phyloP scores from a whole-genome alignment of 1,140 invertebrate species.

The Hyposmocoma kahamanoa region DNA sequence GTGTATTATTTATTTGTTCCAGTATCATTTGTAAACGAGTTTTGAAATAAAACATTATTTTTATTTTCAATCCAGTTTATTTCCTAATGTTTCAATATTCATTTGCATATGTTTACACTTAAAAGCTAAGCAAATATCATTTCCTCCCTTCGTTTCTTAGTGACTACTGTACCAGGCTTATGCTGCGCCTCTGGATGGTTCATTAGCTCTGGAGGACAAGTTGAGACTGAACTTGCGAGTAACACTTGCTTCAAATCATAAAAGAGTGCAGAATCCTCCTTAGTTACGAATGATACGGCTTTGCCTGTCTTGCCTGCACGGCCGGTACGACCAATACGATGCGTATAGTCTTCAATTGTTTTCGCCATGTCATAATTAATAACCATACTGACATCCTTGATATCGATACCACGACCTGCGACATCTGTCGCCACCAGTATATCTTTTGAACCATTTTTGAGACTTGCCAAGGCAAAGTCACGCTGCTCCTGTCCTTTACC shows the following conservation, averaged over 20 bases:
- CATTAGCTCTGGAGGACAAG: slow-evolving; percentile 96
- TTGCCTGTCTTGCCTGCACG: slow-evolving; percentile 98
- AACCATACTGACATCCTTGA: slow-evolving; percentile 98
- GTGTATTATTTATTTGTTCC: too few species aligned
- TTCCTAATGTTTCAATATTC: too few species aligned
- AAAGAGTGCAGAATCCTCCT: slow-evolving; percentile 96
- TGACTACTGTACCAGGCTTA: slow-evolving; percentile 96
- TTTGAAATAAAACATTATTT: not conserved
- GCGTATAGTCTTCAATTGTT: slow-evolving; percentile 98
- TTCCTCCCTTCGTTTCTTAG: slow-evolving; percentile 95
- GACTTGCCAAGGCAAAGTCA: slow-evolving; percentile 96
- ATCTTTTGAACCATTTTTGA: slow-evolving; percentile 96
- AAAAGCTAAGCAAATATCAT: slow-evolving; percentile 87
- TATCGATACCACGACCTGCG: slow-evolving; percentile 99
- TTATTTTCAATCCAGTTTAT: not conserved
- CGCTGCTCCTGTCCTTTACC: slow-evolving; percentile 99
- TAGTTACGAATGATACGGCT: slow-evolving; percentile 97
- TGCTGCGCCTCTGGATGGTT: slow-evolving; percentile 99
- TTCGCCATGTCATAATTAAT: slow-evolving; percentile 99
- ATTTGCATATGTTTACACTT: not conserved
- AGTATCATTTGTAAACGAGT: too few species aligned
- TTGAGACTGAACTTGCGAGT: slow-evolving; percentile 92
- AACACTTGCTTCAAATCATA: slow-evolving; percentile 98
- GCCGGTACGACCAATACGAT: slow-evolving; percentile 99
- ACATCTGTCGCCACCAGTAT: slow-evolving; percentile 99